These are phyloP conservation scores for Eubucco bourcierii DNA, from an alignment of 2,113 vertebrate genomes.

Conservation along the genomic window DNA sequence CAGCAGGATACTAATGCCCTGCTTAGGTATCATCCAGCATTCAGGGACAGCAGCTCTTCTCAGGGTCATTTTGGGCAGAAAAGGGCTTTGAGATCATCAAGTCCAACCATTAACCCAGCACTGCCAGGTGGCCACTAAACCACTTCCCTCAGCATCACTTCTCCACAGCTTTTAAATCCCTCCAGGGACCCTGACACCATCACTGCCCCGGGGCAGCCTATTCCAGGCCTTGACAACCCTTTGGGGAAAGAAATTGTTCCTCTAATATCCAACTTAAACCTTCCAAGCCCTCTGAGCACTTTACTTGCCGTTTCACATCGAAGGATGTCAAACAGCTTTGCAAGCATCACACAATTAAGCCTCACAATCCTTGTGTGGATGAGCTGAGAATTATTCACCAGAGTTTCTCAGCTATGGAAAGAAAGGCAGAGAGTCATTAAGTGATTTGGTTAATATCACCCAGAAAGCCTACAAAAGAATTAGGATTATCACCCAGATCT, in stretches of 20 bases:
- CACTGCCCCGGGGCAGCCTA: too few relatives aligned
- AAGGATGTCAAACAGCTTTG: background rate
- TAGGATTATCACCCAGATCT: slow-evolving; percentile 3
- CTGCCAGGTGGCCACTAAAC: too few relatives aligned
- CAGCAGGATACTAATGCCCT: fast-evolving
- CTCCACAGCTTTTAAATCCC: too few relatives aligned
- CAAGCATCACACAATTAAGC: background rate
- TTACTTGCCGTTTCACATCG: fast-evolving
- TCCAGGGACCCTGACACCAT: too few relatives aligned
- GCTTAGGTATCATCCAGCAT: background rate
- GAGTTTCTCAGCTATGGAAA: background rate
- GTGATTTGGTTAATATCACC: background rate
- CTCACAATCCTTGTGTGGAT: background rate
- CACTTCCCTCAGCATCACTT: too few relatives aligned
- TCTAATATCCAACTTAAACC: too few relatives aligned
- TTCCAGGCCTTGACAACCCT: too few relatives aligned
- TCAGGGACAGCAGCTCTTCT: background rate
- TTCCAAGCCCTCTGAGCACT: background rate
- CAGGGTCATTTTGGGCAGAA: too few relatives aligned
- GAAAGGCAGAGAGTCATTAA: background rate
- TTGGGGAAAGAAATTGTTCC: too few relatives aligned
- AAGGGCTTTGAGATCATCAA: too few relatives aligned
- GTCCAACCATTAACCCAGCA: too few relatives aligned
- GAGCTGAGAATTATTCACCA: background rate
- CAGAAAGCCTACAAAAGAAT: background rate